These are phyloP conservation scores for Myodes glareolus DNA, from an alignment of 2,113 vertebrate species.

Conservation along the genomic window DNA sequence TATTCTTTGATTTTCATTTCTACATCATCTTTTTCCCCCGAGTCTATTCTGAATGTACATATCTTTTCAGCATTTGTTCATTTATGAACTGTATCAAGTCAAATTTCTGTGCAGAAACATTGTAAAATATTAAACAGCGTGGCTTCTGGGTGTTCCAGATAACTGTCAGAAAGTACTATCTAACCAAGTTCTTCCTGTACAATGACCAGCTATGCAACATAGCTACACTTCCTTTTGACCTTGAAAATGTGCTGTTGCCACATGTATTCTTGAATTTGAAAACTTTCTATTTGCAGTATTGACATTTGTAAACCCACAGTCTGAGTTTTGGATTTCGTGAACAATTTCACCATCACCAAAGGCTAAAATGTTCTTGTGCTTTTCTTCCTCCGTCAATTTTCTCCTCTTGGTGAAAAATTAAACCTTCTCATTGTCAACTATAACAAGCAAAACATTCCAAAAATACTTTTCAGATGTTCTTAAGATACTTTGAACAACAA, in stretches of 20 bases:
- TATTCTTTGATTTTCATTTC: conserved; percentile 10
- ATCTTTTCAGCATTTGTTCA: not conserved
- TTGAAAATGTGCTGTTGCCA: conserved; percentile 17
- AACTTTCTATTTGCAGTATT: not conserved
- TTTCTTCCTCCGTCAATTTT: conserved; percentile 14
- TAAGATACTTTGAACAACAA: not conserved
- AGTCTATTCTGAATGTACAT: not conserved
- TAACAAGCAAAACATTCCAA: conserved; percentile 2
- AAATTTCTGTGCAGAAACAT: conserved; percentile 16
- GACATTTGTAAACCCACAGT: not conserved
- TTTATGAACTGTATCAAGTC: conserved; percentile 27
- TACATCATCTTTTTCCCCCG: not conserved
- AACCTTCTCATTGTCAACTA: conserved; percentile 33
- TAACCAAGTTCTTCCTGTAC: conserved; percentile 13
- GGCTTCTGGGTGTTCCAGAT: not conserved
- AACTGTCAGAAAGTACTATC: not conserved
- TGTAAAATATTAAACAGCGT: conserved; percentile 16
- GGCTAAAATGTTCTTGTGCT: not conserved
- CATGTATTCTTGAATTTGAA: conserved; percentile 9
- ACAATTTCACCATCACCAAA: conserved; percentile 13
- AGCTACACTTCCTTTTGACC: conserved; percentile 15
- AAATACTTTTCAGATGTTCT: not conserved
- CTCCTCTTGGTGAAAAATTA: conserved; percentile 2
- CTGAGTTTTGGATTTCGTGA: conserved; percentile 52
- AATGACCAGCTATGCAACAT: conserved; percentile 22